These are phyloP conservation scores for Manis crassicaudata DNA, from an alignment of 2,797 vertebrate species.

Conservation along the genomic window DNA sequence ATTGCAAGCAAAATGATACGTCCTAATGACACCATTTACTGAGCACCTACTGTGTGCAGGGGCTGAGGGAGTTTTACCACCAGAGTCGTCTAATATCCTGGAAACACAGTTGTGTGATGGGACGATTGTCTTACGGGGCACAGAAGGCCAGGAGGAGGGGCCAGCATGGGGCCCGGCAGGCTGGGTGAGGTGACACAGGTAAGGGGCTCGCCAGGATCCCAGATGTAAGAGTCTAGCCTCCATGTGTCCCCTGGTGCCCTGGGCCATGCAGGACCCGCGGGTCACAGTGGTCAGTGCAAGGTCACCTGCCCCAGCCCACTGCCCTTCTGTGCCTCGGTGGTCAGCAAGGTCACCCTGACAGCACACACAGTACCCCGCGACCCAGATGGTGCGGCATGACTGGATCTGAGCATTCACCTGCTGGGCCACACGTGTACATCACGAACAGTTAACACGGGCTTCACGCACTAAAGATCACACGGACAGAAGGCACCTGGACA, in stretches of 20 bases:
- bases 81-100: neutral
- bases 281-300: neutral
- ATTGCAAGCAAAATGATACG: accelerated
- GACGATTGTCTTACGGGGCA: accelerated
- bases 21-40: accelerated
- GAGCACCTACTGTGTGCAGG: accelerated
- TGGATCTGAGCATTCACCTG: neutral
- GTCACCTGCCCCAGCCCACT: neutral
- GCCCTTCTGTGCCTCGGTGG: accelerated
- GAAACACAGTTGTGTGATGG: accelerated
- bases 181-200: accelerated
- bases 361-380: accelerated
- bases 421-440: accelerated
- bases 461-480: accelerated
- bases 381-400: accelerated
- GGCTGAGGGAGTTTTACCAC: accelerated
- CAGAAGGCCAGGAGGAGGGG: neutral
- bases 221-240: too few relatives aligned
- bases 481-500: accelerated
- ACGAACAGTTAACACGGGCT: accelerated
- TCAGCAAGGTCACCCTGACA: neutral
- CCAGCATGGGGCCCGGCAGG: accelerated
- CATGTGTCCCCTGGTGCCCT: accelerated
- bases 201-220: accelerated
- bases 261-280: accelerated